Conservation (phyloP, 1,140 invertebrate species). For the Tyrophagus putrescentiae region DNA sequence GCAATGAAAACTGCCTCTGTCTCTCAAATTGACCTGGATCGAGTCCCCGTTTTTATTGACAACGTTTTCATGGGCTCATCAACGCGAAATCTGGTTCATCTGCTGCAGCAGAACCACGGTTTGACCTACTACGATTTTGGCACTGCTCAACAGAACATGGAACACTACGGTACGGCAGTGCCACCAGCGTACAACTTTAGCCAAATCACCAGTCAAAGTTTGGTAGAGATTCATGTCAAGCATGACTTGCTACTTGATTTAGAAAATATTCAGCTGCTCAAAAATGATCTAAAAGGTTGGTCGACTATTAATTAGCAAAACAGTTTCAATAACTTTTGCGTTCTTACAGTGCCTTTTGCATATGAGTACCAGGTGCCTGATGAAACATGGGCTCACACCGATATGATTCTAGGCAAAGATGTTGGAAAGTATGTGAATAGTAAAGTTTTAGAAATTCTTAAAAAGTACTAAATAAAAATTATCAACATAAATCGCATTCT, state of each 20-base stretch:
- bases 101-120: slow-evolving; percentile 34
- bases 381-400: slow-evolving; percentile 15
- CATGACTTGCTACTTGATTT: slow-evolving; percentile 19
- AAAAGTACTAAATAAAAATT: too few species aligned
- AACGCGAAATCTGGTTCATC: slow-evolving; percentile 50
- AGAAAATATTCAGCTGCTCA: slow-evolving; percentile 19
- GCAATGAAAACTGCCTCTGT: not conserved
- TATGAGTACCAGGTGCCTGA: too few species aligned
- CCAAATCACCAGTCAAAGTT: slow-evolving; percentile 10
- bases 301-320: slow-evolving; percentile 20
- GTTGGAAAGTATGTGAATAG: slow-evolving; percentile 22
- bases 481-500: too few species aligned
- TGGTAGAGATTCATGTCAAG: slow-evolving; percentile 2
- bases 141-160: not conserved
- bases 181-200: slow-evolving; percentile 16
- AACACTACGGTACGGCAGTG: not conserved
- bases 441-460: slow-evolving; percentile 15
- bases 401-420: not conserved
- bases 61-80: slow-evolving; percentile 71
- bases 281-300: slow-evolving; percentile 19
- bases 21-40: slow-evolving; percentile 38
- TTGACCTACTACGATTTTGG: not conserved
- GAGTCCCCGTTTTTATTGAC: slow-evolving; percentile 53
- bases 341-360: too few species aligned
- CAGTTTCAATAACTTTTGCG: too few species aligned